Base-by-base conservation (phyloP, 2,888 invertebrate genomes). In the Lasioglossum malachurum region DNA sequence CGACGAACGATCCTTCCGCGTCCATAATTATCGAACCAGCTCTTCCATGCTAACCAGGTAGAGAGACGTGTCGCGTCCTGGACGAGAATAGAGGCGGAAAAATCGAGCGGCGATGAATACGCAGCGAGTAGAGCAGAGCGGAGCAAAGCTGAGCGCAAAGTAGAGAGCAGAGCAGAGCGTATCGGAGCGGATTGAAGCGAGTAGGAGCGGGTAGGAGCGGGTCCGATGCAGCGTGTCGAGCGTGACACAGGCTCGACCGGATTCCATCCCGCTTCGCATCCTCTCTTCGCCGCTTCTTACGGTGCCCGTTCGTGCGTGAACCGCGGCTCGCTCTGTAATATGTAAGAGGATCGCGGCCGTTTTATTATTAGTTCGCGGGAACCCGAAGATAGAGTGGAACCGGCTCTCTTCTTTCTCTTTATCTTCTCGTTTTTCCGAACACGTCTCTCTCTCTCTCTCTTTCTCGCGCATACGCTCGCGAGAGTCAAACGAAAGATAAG, bases 241-340 rank as follows among this genome's bases (percentile, higher is more conserved):
- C 90, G 89, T 89, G 87, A 84, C 88, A 85, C 87, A 87, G 89
- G 89, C 88, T 85, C 89, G 91, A 90, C 93, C 86, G 90, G 93
- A 93, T 93, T 93, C 92, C 92, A 88, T 86, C 82, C 86, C 74
- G 84, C 72, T 44, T 60, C 60, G 73, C 84, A 81, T 83, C 73
- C 84, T 35, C 69, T 80, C 74, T 78, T 82, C 81, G 77, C 77
- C 80, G 79, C 82, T 80, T 83, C 90, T 93, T 90, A 89, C 88
- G 87, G 87, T 86, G 91, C 60, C 80, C 91, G 90, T 86, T 90
- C 91, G 91, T 93, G 93, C 93, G 91, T 93, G 92, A 93, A 93
- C 91, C 88, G 83, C 86, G 82, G 73, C 90, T 74, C 80, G 83
- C 23, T 53, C 83, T 83, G 84, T 85, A 82, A 89, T 90, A 89